Conservation (phyloP, 2,888 invertebrate genomes). For the Fissipunctia ypsillon region DNA sequence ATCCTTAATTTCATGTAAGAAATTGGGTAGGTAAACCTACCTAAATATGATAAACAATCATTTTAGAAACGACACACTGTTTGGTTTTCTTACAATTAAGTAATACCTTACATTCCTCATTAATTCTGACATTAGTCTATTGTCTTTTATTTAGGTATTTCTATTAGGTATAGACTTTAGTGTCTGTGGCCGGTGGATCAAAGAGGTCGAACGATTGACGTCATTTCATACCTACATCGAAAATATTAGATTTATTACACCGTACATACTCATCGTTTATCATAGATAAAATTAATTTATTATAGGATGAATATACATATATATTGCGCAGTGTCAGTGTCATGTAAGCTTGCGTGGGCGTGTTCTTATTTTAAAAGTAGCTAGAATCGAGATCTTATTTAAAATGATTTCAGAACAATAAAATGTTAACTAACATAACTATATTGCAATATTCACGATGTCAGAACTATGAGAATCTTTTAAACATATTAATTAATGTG, state of each 20-base stretch:
- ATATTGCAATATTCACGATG: neutral
- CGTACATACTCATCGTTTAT: conserved; percentile 53
- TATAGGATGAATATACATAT: conserved; percentile 26
- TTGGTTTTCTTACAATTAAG: neutral
- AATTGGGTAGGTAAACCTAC: no score
- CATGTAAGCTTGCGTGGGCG: conserved; percentile 29
- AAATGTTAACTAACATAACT: neutral
- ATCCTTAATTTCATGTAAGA: no score
- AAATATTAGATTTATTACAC: conserved; percentile 49
- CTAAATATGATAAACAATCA: neutral
- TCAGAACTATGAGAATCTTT: conserved; percentile 10
- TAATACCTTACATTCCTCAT: neutral
- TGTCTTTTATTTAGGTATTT: conserved; percentile 39
- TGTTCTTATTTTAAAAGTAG: conserved; percentile 18
- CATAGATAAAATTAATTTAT: conserved; percentile 57
- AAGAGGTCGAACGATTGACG: conserved; percentile 65
- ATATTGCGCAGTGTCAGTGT: conserved; percentile 32
- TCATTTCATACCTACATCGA: conserved; percentile 40
- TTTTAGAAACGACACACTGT: neutral
- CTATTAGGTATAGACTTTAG: conserved; percentile 13
- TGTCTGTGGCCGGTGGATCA: conserved; percentile 62
- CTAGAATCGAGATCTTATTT: neutral
- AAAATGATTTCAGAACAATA: neutral
- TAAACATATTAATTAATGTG: conserved; percentile 3
- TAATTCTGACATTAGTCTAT: conserved; percentile 20